Base-by-base conservation (phyloP, 53 echinoderm and acorn worm genomes). In the Henricia sp. region DNA sequence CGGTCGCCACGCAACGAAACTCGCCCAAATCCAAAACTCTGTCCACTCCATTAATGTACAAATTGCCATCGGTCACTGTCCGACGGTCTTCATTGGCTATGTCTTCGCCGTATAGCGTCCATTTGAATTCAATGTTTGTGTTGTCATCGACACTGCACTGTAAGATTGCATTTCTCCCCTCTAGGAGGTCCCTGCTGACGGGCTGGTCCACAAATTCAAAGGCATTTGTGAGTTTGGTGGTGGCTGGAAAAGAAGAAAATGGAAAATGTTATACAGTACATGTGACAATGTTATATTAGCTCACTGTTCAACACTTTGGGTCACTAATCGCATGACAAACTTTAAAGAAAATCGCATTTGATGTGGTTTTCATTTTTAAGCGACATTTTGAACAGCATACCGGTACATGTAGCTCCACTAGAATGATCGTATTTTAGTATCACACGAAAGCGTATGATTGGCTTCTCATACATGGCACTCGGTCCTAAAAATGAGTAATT, bases 141-240 rank as follows among this genome's bases (percentile, higher is more conserved):
- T 62, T 71, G 20, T 91, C 91, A 55, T 93, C 94, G 3, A 93
- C 94, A 11, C 33, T 67, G 63, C 94, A 93, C 46, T 82, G 88
- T 2, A 93, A 77, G 60, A 46, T 85, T 5, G 84, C 73, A 14
- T 40, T 46, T 20, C 50, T 43, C 9, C 94, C 94, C 44, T 91
- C 85, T 20, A 67, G 48, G 23, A 68, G 73, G 70, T 93, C 94
- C 57, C 52, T 70, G 73, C 83, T 54, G 1, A 38, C 41, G n/a
- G 94, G 94, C 58, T 93, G 52, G 32, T 28, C 36, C 17, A 64
- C 65, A 67, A 93, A 91, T 10, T 74, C 74, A 40, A 91, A 84
- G 17, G 91, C 69, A 21, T 52, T 54, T 19, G 53, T 65, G 65
- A 71, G 72, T 21, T 86, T 50, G 50, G 86, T 66, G 2, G 71